Evolutionary conservation across 2,113 vertebrate genomes (phyloP), one percentile per base, ranked within the genome.

Genomic region (Mionectes macconnelli): DNA sequence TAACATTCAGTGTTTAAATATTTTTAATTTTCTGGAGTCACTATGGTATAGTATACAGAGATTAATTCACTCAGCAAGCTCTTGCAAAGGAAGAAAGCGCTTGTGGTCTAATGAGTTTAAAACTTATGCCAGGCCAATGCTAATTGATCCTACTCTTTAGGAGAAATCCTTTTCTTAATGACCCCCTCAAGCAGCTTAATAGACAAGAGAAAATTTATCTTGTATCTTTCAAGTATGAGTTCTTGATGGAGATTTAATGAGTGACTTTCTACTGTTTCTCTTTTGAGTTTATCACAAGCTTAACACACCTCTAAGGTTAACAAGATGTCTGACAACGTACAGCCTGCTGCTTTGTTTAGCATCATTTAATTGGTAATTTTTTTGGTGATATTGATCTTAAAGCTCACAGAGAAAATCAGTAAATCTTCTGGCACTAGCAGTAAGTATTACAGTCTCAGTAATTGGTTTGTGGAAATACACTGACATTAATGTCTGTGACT

Each of bases 141-240:
- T 95, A 96, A 96, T 49, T 96, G 87, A 97, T 96, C 40, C 73
- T 57, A 60, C 70, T 88, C 70, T 93, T 97, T 95, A 89, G 64
- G 37, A 95, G 49, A 97, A 96, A 96, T 90, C 23, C n/a, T 86
- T 89, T 96, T 93, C 66, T 83, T 97, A 97, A 95, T 94, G 73
- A 97, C 95, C 21, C n/a, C 53, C 96, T 97, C 45, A 95, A 93
- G 42, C n/a, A 92, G 37, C 45, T 90, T 96, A 87, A 94, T 47
- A 94, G 94, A 94, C 69, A 85, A 60, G 37, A 94, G 59, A 57
- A 94, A 96, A 94, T 63, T 66, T 68, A 78, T 8, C 44, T 96
- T 37, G 33, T 69, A 76, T 56, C 44, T 94, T 97, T 97, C 67
- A 96, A 91, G 28, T 85, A 35, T 89, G 78, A 93, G 30, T 69